Base-by-base conservation (phyloP, 2,797 vertebrate genomes). In the Bucorvus abyssinicus region DNA sequence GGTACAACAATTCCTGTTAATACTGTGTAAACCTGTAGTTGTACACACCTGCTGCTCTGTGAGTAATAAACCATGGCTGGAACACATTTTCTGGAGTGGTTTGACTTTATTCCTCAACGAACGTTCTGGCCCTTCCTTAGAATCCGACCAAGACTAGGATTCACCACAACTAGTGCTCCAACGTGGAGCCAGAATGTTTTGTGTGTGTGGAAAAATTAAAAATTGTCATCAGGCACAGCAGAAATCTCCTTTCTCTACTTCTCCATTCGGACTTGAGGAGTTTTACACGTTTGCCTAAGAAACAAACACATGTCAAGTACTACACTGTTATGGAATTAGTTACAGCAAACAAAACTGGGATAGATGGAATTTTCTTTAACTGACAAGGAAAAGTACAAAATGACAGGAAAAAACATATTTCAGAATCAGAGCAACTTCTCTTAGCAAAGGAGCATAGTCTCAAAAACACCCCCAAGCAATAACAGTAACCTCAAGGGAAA, bases 241-340 rank as follows among this genome's bases (percentile, higher is more conserved):
- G 97, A 98, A 97, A 97, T 96, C 92, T 98, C 97, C 96, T 97
- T 97, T 97, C 94, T 97, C 96, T 98, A 97, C 87, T 96, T 95
- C 96, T 97, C 96, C 97, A 96, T 95, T 97, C 52, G 61, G 95
- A 96, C 93, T 94, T 97, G 97, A 97, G 94, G 97, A 97, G 67
- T 97, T 97, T 96, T 98, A 98, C 95, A 98, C 87, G 17, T 98
- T 98, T 98, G 97, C 97, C 97, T 98, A 98, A 97, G 97, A 96
- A 98, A 98, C 96, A 98, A 98, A 98, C 96, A 98, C 92, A 97
- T 87, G 96, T 97, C 96, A 98, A 95, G 95, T 86, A 97, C 96
- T 97, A 96, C 82, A 94, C 92, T 96, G 88, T 92, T 95, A 94
- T 32, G 87, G 63, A 89, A 96, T 89, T 94, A 86, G 60, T 94